Evolutionary conservation across 2,797 vertebrate species (phyloP), one percentile per base, ranked within the genome.

Genomic region (Rhodeus uyekii): DNA sequence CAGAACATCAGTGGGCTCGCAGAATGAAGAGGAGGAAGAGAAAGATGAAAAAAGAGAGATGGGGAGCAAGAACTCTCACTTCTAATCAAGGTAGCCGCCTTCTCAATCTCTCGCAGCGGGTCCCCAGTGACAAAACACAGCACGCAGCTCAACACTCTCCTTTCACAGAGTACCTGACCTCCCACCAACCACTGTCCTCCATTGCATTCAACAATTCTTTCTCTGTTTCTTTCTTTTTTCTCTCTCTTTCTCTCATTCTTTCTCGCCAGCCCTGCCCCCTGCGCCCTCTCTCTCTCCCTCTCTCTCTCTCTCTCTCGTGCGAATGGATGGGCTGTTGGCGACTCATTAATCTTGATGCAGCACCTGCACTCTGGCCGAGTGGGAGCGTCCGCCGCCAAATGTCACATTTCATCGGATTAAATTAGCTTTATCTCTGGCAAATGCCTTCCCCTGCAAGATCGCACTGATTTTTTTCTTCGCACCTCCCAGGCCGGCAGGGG

Each of bases 271-370:
- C 61, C 36, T 55, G 64, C 80, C 71, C 78, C 69, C 71, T 65
- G 61, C 46, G 5, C 60, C 79, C 79, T 81, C 60, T 4, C 6
- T 69, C 32, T 71, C 78, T 72, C 53, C 10, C 65, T 72, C 48
- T 67, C 19, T 77, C 53, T 61, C 36, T 44, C 18, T 65, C 18
- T 78, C 46, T 64, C 38, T 46, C 18, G 4, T 44, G 65, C 27
- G 73, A 75, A 85, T 50, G 72, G 92, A 93, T 92, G 91, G 90
- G 91, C 92, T 92, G 92, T 91, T 91, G 91, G 92, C 86, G 75
- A 89, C 91, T 93, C 92, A 93, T 94, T 94, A 92, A 94, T 94
- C 91, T 90, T 92, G 90, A 92, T 90, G 90, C 91, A 89, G 87
- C 91, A 94, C 91, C 91, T 93, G 92, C 90, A 89, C 80, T 84